Conservation (phyloP, 2,888 invertebrate species). For the Euzetes globulus region DNA sequence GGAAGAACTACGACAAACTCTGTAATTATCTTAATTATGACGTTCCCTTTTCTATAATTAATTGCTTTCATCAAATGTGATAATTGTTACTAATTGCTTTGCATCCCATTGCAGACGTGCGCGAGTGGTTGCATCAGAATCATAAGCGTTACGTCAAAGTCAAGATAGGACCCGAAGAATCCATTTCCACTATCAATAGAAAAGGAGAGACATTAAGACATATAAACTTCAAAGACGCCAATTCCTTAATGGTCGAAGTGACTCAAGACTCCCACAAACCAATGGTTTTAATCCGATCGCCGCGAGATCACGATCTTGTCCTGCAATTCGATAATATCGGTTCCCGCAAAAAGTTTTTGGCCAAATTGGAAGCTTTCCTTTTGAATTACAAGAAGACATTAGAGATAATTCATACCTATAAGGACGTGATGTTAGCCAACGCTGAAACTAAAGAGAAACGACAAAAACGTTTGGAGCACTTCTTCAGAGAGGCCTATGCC, state of each 20-base stretch:
- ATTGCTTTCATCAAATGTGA: not conserved
- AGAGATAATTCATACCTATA: conserved; percentile 58
- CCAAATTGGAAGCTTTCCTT: conserved; percentile 76
- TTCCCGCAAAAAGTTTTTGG: conserved; percentile 72
- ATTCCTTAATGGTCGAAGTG: conserved; percentile 74
- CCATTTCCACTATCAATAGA: conserved; percentile 75
- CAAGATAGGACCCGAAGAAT: conserved; percentile 75
- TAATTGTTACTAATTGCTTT: not conserved
- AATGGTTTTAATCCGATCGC: conserved; percentile 66
- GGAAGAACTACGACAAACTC: conserved; percentile 60
- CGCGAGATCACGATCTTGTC: conserved; percentile 80
- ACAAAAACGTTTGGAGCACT: conserved; percentile 83
- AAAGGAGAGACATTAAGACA: conserved; percentile 84
- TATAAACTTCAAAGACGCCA: conserved; percentile 66
- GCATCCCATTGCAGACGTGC: conserved; percentile 35
- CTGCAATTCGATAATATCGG: conserved; percentile 76
- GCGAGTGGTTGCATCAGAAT: conserved; percentile 85
- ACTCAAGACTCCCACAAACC: conserved; percentile 67
- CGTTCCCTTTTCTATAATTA: not conserved
- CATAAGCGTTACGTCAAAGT: conserved; percentile 80
- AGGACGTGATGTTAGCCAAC: conserved; percentile 78
- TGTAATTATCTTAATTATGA: conserved; percentile 37
- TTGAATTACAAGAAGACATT: conserved; percentile 73
- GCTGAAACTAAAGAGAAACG: conserved; percentile 87
- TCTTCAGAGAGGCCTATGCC: conserved; percentile 92